phyloP scores from a whole-genome alignment of 1,140 invertebrate species.

The Drosophila bocki region DNA sequence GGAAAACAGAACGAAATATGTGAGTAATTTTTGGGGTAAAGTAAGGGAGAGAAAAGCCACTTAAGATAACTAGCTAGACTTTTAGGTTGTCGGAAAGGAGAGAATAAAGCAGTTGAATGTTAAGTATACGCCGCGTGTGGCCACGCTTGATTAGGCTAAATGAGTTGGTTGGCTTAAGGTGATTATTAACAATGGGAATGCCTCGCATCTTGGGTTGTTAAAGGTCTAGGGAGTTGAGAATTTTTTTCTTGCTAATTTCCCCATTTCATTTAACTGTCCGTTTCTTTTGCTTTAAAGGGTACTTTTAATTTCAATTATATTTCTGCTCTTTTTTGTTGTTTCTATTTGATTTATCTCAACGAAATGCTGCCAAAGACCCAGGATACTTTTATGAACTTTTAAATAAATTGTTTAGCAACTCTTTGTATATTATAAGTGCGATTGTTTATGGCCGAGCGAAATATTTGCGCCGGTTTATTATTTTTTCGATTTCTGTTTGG shows the following conservation, averaged over 20 bases:
- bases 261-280: background rate
- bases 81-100: slow-evolving; percentile 7
- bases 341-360: slow-evolving; percentile 16
- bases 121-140: slow-evolving; percentile 45
- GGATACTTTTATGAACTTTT: slow-evolving; percentile 23
- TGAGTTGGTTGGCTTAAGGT: slow-evolving; percentile 17
- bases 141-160: slow-evolving; percentile 10
- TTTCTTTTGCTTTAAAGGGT: background rate
- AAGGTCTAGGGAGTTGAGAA: background rate
- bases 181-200: background rate
- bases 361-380: background rate
- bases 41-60: slow-evolving; percentile 12
- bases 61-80: slow-evolving; percentile 34
- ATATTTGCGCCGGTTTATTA: slow-evolving; percentile 54
- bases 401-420: slow-evolving; percentile 23
- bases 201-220: background rate
- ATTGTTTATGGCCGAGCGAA: slow-evolving; percentile 38
- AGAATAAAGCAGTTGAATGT: slow-evolving; percentile 7
- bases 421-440: slow-evolving; percentile 32
- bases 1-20: slow-evolving; percentile 21
- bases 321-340: too few species aligned
- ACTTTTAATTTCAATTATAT: background rate
- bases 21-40: slow-evolving; percentile 5
- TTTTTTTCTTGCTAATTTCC: background rate
- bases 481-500: slow-evolving; percentile 29